phyloP scores from a whole-genome alignment of 2,113 vertebrate species.

The Neotoma lepida region DNA sequence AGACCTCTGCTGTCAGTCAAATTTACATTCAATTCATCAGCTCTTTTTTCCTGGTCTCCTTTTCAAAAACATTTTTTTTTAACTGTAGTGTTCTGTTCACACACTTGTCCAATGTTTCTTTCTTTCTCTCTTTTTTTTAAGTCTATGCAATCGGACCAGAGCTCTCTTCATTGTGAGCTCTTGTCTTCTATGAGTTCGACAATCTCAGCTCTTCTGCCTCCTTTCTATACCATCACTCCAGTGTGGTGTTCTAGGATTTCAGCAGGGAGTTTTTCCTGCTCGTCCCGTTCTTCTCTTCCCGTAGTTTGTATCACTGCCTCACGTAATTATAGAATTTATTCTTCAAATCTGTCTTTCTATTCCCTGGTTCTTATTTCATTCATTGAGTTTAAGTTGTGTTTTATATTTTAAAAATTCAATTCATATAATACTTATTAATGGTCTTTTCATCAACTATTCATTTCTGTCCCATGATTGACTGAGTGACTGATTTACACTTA shows the following conservation, averaged over 20 bases:
- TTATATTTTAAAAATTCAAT: slow-evolving; percentile 32
- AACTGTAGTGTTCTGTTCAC: not conserved
- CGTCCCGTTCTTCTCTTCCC: not conserved
- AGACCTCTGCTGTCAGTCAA: not conserved
- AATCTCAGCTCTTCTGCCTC: not conserved
- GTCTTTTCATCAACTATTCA: not conserved
- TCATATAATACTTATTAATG: not conserved
- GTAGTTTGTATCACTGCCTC: not conserved
- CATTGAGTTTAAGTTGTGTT: slow-evolving; percentile 29
- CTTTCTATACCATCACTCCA: not conserved
- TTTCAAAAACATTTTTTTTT: not conserved
- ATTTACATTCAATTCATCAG: not conserved
- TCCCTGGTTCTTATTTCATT: not conserved
- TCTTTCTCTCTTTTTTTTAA: not conserved
- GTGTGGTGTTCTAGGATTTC: not conserved
- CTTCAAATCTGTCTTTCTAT: not conserved
- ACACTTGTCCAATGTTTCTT: not conserved
- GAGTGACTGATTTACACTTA: not conserved
- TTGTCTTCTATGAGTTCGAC: not conserved
- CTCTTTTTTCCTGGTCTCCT: not conserved
- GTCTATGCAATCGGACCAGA: not conserved
- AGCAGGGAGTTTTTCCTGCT: not conserved
- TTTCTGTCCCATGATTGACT: not conserved
- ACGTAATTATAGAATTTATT: not conserved
- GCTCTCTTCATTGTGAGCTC: not conserved